These are phyloP conservation scores for Oscheius myriophilus DNA, from an alignment of 2,888 invertebrate species.

Conservation along the genomic window DNA sequence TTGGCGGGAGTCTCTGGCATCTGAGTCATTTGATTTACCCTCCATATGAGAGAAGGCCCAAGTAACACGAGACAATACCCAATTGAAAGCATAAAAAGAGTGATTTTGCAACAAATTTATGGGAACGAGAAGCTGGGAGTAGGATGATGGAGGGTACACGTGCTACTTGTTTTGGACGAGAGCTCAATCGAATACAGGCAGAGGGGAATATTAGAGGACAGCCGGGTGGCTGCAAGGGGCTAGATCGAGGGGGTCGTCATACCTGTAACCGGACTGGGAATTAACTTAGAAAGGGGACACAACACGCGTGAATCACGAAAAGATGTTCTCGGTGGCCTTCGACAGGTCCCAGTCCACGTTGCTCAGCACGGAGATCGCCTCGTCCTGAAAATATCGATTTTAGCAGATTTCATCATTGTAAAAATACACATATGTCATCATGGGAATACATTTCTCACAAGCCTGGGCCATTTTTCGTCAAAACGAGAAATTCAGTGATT, in stretches of 20 bases:
- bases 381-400: conserved; percentile 50
- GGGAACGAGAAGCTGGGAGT: neutral
- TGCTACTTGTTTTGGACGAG: neutral
- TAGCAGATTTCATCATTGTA: too few species aligned
- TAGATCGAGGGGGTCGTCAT: too few species aligned
- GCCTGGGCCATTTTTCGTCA: too few species aligned
- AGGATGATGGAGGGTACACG: neutral
- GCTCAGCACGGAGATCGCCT: conserved; percentile 58
- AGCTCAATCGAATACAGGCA: neutral
- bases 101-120: neutral
- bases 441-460: too few species aligned
- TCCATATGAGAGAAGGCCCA: too few species aligned
- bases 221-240: neutral
- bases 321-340: conserved; percentile 61
- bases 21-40: neutral
- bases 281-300: neutral
- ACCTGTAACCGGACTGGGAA: too few species aligned
- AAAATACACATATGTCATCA: too few species aligned
- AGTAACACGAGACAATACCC: too few species aligned
- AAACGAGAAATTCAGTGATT: too few species aligned
- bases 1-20: conserved; percentile 7
- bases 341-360: conserved; percentile 62
- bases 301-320: conserved; percentile 39
- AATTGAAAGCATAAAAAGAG: too few species aligned
- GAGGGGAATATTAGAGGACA: neutral